A percentile compares a stretch with the other conserved stretches of the same genome.
These are phyloP conservation scores for Aphidius gifuensis DNA, from an alignment of 1,140 invertebrate species.

Conservation along the genomic window DNA sequence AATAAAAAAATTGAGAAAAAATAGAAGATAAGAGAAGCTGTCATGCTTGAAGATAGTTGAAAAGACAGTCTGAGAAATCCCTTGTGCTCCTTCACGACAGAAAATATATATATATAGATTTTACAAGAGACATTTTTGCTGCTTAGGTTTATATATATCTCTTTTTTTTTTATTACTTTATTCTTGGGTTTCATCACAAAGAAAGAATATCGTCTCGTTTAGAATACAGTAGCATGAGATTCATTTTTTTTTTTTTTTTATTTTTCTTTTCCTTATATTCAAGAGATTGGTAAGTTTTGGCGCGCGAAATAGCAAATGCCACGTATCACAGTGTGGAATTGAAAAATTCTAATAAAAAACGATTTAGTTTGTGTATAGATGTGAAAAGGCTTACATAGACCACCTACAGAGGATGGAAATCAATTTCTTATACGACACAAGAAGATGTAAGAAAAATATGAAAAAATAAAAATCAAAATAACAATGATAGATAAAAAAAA, in stretches of 20 bases:
- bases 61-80: conserved; percentile 19
- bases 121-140: too few species aligned
- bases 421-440: conserved; percentile 25
- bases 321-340: conserved; percentile 22
- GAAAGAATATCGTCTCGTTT: too few species aligned
- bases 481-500: background rate
- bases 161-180: too few species aligned
- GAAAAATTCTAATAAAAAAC: conserved; percentile 27
- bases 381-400: background rate
- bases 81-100: background rate
- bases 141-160: too few species aligned
- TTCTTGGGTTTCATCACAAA: too few species aligned
- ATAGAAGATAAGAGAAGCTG: conserved; percentile 5
- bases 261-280: conserved; percentile 7
- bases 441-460: conserved; percentile 21
- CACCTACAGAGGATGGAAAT: conserved; percentile 10
- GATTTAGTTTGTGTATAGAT: conserved; percentile 18
- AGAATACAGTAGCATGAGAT: background rate
- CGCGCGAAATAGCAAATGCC: conserved; percentile 17
- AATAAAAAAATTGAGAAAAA: conserved; percentile 1
- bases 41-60: conserved; percentile 15
- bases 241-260: too few species aligned
- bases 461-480: background rate
- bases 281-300: background rate
- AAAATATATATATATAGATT: background rate